Evolutionary conservation across 2,888 invertebrate species (phyloP), one percentile per base, ranked within the genome.

Genomic region (Gibbula magus): DNA sequence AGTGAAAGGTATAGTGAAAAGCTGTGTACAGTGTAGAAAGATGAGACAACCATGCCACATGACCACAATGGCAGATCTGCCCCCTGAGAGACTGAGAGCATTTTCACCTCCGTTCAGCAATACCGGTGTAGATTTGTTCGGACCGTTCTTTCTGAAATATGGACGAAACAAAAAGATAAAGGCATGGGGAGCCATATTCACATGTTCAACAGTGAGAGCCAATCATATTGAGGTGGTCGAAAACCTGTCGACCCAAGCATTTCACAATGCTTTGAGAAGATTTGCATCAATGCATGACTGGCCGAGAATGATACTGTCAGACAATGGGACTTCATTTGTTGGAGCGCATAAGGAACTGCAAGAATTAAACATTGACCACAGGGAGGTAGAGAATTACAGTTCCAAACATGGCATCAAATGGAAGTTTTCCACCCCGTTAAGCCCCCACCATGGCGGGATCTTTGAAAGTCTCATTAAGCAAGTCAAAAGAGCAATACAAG

Each of bases 391-490:
- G 7, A 32, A 79, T 35, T 35, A 35, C 7, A 35, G 35, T 25
- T 51, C 22, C 13, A 70, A 74, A 18, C n/a, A 76, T 10, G 25
- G 35, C 7, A 7, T 35, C 35, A 35, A 35, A 35, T 35, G 35
- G 35, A 35, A 35, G 35, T 79, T 79, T 56, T 29, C 22, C 16
- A 75, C 75, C 13, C 75, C 75, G 0, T 18, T 54, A 25, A 75
- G 75, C 29, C 75, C 82, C 2, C 80, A 81, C 10, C 77, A 73
- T n/a, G 81, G 82, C 29, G 82, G 82, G n/a, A 29, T 81, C 5
- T 56, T n/a, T 56, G 56, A 56, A 22, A 56, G 56, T 7, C 52
- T 81, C 5, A 35, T 81, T 0, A 79, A 75, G 32, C 76, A 56
- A 56, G 67, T 51, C 0, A 81, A 81, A 45, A 53, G 75, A 32